Evolutionary conservation across 2,113 vertebrate species (phyloP).

Genomic region (Ophthalmolycus amberensis): DNA sequence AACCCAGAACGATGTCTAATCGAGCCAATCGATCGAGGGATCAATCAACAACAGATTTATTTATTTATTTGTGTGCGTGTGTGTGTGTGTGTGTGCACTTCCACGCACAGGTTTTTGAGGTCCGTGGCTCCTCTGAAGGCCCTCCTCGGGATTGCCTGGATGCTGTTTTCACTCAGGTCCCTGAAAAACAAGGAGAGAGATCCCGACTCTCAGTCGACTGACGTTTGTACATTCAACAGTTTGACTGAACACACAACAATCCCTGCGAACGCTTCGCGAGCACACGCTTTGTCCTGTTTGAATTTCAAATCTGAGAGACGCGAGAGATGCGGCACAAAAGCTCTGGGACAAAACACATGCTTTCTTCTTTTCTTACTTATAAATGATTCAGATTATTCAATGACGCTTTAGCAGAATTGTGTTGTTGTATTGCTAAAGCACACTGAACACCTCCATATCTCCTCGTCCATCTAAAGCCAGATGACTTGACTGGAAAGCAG

Average conservation of each 20-base stretch:
- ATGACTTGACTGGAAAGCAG: background rate
- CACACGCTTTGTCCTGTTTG: no score
- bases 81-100: no score
- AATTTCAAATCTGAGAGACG: no score
- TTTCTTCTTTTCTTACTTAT: no score
- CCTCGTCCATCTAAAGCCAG: background rate
- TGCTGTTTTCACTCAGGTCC: slow-evolving; percentile 95
- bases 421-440: background rate
- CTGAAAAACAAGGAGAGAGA: slow-evolving; percentile 75
- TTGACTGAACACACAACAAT: background rate
- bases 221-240: background rate
- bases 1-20: background rate
- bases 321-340: no score
- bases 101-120: slow-evolving; percentile 95
- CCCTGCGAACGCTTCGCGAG: background rate
- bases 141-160: slow-evolving; percentile 94
- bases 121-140: slow-evolving; percentile 95
- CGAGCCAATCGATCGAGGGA: background rate
- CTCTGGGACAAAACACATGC: no score
- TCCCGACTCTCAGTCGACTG: no score
- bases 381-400: no score
- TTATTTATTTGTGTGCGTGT: background rate
- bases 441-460: background rate
- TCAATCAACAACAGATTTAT: background rate
- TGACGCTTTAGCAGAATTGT: no score